Percentiles rank a stretch among this genome's conserved stretches.
These are phyloP conservation scores for Merluccius polli DNA, from an alignment of 2,797 vertebrate species.

Conservation along the genomic window DNA sequence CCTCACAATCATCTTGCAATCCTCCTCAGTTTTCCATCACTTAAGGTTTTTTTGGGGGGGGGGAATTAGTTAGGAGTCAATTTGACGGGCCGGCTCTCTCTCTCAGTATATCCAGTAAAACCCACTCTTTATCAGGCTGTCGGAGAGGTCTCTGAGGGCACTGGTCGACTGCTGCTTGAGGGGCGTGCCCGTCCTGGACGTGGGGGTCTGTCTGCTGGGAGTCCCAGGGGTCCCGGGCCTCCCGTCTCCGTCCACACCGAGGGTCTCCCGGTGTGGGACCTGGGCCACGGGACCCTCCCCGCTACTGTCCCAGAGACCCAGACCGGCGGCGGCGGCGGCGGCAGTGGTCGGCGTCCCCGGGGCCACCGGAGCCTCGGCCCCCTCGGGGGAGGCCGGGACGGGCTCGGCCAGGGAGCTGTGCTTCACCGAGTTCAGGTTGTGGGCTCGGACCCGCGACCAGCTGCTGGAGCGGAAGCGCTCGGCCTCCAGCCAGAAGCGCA, in stretches of 20 bases:
- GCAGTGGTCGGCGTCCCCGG: slow-evolving; percentile 27
- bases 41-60: not conserved
- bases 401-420: slow-evolving; percentile 94
- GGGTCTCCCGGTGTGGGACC: not conserved
- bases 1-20: not conserved
- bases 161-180: slow-evolving; percentile 76
- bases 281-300: slow-evolving; percentile 22
- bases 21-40: not conserved
- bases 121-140: slow-evolving; percentile 97
- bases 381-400: slow-evolving; percentile 57
- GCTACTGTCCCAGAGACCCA: slow-evolving; percentile 52
- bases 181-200: slow-evolving; percentile 77
- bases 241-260: slow-evolving; percentile 7
- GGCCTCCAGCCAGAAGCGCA: slow-evolving; percentile 94
- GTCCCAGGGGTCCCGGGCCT: slow-evolving; percentile 29
- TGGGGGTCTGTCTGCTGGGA: slow-evolving; percentile 55
- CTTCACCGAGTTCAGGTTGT: slow-evolving; percentile 95
- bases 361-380: slow-evolving; percentile 43
- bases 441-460: slow-evolving; percentile 92
- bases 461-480: slow-evolving; percentile 93
- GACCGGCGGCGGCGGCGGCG: not conserved
- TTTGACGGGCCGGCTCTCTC: too few relatives aligned
- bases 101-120: too few relatives aligned
- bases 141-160: slow-evolving; percentile 83
- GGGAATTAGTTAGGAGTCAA: too few relatives aligned